These are phyloP conservation scores for Chloroceryle inda DNA, from an alignment of 2,797 vertebrate species.

Conservation along the genomic window DNA sequence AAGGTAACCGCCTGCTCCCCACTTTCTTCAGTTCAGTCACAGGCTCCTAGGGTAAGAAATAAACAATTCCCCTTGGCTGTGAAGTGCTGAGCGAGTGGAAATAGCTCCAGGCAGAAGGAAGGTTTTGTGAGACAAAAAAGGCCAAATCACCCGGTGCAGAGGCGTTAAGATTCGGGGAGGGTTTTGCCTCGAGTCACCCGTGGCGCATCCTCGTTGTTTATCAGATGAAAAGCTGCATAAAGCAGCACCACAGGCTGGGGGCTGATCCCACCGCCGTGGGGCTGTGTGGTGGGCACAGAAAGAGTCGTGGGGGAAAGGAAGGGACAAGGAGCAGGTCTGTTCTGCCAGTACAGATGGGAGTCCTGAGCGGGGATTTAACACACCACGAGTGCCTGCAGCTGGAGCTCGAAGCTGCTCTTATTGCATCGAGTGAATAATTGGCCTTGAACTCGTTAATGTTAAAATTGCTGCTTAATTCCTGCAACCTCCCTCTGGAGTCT, in stretches of 20 bases:
- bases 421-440: background rate
- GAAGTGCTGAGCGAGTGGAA: rapidly evolving
- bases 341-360: background rate
- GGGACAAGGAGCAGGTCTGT: background rate
- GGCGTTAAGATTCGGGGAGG: background rate
- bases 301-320: background rate
- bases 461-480: background rate
- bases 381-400: background rate
- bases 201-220: background rate
- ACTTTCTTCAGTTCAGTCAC: background rate
- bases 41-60: background rate
- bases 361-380: background rate
- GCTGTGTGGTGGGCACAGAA: background rate
- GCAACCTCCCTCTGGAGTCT: background rate
- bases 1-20: constrained; percentile 83
- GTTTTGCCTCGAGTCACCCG: background rate
- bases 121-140: background rate
- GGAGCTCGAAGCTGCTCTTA: background rate
- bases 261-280: rapidly evolving
- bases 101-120: background rate
- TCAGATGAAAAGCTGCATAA: background rate
- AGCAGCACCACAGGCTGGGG: background rate
- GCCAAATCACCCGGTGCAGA: rapidly evolving
- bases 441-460: background rate
- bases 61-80: background rate